Conservation (phyloP, 2,797 vertebrate genomes). For the Artibeus jamaicensis region DNA sequence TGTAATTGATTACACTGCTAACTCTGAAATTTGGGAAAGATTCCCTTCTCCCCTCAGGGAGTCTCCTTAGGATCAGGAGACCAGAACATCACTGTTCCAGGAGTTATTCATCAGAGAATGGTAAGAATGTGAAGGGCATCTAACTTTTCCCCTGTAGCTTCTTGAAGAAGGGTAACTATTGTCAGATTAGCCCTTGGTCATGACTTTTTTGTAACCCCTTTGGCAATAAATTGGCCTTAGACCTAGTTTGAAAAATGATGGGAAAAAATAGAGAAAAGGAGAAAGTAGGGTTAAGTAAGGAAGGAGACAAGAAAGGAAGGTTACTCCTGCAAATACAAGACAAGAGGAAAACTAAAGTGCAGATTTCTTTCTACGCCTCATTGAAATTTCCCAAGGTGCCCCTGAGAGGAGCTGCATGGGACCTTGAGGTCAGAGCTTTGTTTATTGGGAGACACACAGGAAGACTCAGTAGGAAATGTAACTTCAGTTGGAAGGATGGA, state of each 20-base stretch:
- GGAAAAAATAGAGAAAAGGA: background rate
- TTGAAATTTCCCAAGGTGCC: background rate
- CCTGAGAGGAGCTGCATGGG: background rate
- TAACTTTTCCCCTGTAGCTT: background rate
- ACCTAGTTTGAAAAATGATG: background rate
- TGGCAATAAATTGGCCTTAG: background rate
- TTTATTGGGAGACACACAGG: background rate
- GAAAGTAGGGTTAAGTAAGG: background rate
- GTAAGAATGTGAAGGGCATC: background rate
- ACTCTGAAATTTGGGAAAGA: background rate
- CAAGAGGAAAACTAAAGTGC: background rate
- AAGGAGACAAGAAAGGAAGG: background rate
- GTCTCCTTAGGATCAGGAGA: background rate
- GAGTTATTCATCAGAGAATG: background rate
- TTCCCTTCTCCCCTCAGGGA: background rate
- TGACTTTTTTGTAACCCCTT: background rate
- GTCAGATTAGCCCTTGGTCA: background rate
- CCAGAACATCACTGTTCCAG: background rate
- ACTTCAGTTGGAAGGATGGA: background rate
- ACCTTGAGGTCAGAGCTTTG: background rate
- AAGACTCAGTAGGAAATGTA: background rate
- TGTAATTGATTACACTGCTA: background rate
- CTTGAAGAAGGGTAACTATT: background rate
- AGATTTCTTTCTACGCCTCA: background rate
- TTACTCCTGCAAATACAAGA: background rate